Conservation (phyloP, 1,140 invertebrate genomes). For the Lasioglossum baleicum region DNA sequence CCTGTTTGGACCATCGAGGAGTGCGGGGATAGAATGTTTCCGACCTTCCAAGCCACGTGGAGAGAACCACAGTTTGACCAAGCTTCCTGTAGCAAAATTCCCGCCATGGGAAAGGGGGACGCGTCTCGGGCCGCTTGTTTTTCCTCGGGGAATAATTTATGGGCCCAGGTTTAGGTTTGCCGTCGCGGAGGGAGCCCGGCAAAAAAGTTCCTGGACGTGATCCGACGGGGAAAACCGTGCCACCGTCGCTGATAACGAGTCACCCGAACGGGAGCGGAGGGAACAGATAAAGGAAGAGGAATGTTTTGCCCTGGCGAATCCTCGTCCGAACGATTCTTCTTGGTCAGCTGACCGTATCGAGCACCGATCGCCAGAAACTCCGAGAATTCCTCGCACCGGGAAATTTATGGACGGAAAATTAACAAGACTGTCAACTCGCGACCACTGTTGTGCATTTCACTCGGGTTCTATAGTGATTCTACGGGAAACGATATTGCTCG, state of each 20-base stretch:
- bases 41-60: too few relatives aligned
- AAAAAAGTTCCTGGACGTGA: constrained; percentile 12
- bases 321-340: not conserved
- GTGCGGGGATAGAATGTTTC: too few relatives aligned
- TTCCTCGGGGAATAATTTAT: constrained; percentile 27
- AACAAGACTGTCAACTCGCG: too few relatives aligned
- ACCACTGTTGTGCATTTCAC: too few relatives aligned
- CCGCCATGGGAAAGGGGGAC: not conserved
- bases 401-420: not conserved
- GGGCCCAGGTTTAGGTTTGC: not conserved
- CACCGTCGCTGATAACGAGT: constrained; percentile 16
- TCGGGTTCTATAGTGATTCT: too few relatives aligned
- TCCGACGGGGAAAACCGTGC: constrained; percentile 3
- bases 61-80: too few relatives aligned
- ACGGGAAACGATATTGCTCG: too few relatives aligned
- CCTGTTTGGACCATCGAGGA: too few relatives aligned
- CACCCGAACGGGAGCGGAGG: not conserved
- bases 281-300: constrained; percentile 28
- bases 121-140: constrained; percentile 11
- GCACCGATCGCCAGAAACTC: not conserved
- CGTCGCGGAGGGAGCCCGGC: not conserved
- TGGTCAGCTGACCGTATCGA: not conserved
- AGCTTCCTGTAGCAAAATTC: not conserved
- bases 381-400: not conserved
- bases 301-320: constrained; percentile 10